These are phyloP conservation scores for Orycteropus afer DNA, from an alignment of 2,113 vertebrate genomes.

Conservation along the genomic window DNA sequence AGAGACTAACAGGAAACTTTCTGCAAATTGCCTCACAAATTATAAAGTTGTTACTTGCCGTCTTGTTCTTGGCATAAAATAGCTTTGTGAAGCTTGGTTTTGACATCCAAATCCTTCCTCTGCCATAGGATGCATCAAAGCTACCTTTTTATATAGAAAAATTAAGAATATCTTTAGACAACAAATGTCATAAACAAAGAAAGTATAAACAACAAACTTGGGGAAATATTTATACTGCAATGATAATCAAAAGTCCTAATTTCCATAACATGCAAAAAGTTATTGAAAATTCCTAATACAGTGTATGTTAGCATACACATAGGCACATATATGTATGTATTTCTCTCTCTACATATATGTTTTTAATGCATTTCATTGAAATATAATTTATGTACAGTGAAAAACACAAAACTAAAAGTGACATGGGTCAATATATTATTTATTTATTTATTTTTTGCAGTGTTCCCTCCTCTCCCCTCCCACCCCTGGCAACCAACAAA, in stretches of 20 bases:
- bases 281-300: not conserved
- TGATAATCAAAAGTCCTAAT: not conserved
- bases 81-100: slow-evolving; percentile 49
- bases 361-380: too few species aligned
- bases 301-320: too few species aligned
- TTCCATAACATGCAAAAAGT: not conserved
- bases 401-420: too few species aligned
- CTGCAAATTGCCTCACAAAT: slow-evolving; percentile 61
- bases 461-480: too few species aligned
- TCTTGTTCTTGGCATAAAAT: slow-evolving; percentile 10
- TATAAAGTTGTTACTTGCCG: slow-evolving; percentile 21
- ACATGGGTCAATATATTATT: too few species aligned
- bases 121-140: not conserved
- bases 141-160: slow-evolving; percentile 18
- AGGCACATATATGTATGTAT: too few species aligned
- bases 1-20: slow-evolving; percentile 54
- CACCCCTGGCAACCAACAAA: too few species aligned
- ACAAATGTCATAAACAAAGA: slow-evolving; percentile 27
- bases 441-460: too few species aligned
- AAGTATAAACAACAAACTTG: not conserved
- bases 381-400: too few species aligned
- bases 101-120: slow-evolving; percentile 20
- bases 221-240: slow-evolving; percentile 2
- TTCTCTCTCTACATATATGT: too few species aligned
- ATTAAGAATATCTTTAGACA: not conserved